These are phyloP conservation scores for Syngnathus floridae DNA, from an alignment of 2,113 vertebrate species.

Conservation along the genomic window DNA sequence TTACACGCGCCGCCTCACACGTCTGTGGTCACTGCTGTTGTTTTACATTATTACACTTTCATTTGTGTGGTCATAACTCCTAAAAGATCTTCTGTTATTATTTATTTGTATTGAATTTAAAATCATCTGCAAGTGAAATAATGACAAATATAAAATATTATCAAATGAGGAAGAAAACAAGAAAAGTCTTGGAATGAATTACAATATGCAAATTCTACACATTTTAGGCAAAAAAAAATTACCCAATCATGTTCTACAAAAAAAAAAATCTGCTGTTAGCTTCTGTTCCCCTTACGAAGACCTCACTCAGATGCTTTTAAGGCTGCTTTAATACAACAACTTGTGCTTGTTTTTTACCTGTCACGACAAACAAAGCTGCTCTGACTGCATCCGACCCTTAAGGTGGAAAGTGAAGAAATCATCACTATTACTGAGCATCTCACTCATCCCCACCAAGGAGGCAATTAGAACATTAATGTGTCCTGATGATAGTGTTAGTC, in stretches of 20 bases:
- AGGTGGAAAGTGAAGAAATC: neutral
- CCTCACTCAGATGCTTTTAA: neutral
- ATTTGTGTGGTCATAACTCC: neutral
- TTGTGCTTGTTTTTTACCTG: neutral
- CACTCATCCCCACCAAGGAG: constrained; percentile 29
- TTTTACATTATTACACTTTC: neutral
- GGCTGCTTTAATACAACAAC: neutral
- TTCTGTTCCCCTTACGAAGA: neutral
- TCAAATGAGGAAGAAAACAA: neutral
- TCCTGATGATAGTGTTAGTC: no score
- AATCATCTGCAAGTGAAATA: neutral
- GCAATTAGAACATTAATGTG: constrained; percentile 29
- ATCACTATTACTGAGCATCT: neutral
- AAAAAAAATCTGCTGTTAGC: neutral
- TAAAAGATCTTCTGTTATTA: no score
- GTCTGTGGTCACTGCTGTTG: neutral
- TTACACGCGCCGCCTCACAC: neutral
- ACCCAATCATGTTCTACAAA: neutral
- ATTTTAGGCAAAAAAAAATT: neutral
- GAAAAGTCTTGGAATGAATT: neutral
- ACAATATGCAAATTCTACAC: no score
- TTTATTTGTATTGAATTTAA: neutral
- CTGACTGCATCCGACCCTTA: no score
- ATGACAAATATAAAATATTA: neutral
- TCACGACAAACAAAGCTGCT: neutral